Base-by-base conservation (phyloP, 2,888 invertebrate species). In the Aplocera efformata region DNA sequence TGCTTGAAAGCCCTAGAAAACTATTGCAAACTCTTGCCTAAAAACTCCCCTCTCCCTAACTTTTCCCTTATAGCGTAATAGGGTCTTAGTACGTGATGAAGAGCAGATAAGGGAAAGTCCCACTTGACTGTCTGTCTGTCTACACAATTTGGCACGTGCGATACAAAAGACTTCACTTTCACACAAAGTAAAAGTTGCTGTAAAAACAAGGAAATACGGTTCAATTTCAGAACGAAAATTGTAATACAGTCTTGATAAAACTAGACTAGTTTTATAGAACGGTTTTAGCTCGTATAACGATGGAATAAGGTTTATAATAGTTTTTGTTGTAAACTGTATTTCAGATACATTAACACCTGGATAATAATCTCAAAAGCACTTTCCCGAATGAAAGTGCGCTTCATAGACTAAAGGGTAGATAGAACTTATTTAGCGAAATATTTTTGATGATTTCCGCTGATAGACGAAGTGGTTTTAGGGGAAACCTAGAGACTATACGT, bases 51-150 rank as follows among this genome's bases (percentile, higher is more conserved):
- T 10, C n/a, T 23, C 25, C 9, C 9, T 25, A 8, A 25, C 2
- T 8, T 25, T 25, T 8, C 25, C 25, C 5, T 5, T 29, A 42
- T 32, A 34, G 36, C 35, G 28, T 31, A 60, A 62, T 73, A 17
- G 13, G 13, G 13, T 2, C 13, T 17, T 17, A 17, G 13, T 17
- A 17, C 78, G 78, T 79, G 79, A 60, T 70, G 37, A 50, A 79
- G 76, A 57, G 67, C 48, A 59, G 78, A 76, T 76, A 74, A 53
- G 42, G 46, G 20, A 48, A 17, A 68, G 61, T 47, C 50, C 44
- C 60, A 46, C 74, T 74, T 68, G 66, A 67, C 70, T 64, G 58
- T 50, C 38, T 64, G 58, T 50, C 38, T 49, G 39, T 49, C 27
- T 34, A n/a, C n/a, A 20, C 49, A 37, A 35, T 45, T 51, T 46